Base-by-base conservation (phyloP, 2,113 vertebrate species). In the Lampris incognitus region DNA sequence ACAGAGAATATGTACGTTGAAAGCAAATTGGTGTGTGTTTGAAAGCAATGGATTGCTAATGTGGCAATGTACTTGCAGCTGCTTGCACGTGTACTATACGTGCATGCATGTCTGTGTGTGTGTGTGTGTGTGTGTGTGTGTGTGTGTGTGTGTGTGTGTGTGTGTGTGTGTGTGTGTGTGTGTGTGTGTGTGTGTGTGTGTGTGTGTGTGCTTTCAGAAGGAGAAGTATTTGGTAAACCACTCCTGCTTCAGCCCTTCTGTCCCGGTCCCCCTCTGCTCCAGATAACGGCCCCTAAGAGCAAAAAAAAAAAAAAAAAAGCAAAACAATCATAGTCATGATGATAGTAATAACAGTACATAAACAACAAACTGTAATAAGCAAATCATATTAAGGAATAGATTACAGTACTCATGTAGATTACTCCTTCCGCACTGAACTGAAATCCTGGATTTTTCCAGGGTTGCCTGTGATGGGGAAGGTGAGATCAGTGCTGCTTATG, bases 191-290 rank as follows among this genome's bases (percentile, higher is more conserved):
- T 65, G 13, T 69, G 9, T 73, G 44, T 82, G 70, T 71, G n/a
- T 84, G 90, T 92, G 91, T 86, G 75, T 74, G 73, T 63, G 41
- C 56, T 36, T 67, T 95, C 87, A 99, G 91, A 99, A 99, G 75
- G 97, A 99, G 91, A 99, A 99, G 87, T 98, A 98, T 82, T 99
- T 99, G 59, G 97, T 98, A 87, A 97, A 98, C 98, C 97, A 99
- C 88, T 99, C 97, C 84, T 97, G 97, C 76, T 94, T 95, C 11
- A 94, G 95, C 0, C 92, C 96, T 85, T 94, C 94, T 10, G 84
- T 92, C 37, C 90, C 94, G 83, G 95, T 91, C 56, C 92, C 86
- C 57, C 92, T 90, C 82, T 95, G 95, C 69, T 92, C 95, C 85
- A 92, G 81, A 76, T 91, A 94, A 1, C 91, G 92, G 78, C 91